A percentile compares a stretch with the other conserved stretches of the same genome.
phyloP scores from a whole-genome alignment of 1,140 invertebrate species.

The Euglossa dilemma region DNA sequence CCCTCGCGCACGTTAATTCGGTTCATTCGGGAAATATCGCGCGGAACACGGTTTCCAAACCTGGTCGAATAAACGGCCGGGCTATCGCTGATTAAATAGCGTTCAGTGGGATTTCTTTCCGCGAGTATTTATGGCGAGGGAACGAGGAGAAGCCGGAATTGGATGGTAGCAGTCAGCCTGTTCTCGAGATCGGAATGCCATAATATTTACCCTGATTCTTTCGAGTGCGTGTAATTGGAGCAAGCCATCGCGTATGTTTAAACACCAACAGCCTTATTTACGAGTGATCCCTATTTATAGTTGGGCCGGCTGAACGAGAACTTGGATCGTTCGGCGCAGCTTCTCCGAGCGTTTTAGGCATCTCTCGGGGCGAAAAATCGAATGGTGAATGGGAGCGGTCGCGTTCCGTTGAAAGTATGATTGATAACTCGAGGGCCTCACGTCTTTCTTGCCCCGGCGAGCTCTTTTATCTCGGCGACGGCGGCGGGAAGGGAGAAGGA shows the following conservation, averaged over 20 bases:
- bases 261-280: too few relatives aligned
- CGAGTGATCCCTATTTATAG: background rate
- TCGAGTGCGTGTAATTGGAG: background rate
- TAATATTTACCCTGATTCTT: constrained; percentile 3
- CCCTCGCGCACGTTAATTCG: background rate
- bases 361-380: too few relatives aligned
- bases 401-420: background rate
- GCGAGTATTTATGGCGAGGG: background rate
- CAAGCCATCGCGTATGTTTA: background rate
- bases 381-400: background rate
- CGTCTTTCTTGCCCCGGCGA: background rate
- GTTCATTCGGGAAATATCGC: background rate
- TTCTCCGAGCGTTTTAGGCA: too few relatives aligned
- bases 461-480: background rate
- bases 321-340: background rate
- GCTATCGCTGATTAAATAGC: background rate
- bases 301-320: too few relatives aligned
- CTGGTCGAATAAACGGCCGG: background rate
- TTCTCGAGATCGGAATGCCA: too few relatives aligned
- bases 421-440: background rate
- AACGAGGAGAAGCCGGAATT: background rate
- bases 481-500: too few relatives aligned
- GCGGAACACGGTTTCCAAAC: background rate
- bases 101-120: background rate
- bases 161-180: background rate